phyloP scores from a whole-genome alignment of 2,113 vertebrate species.

The Microtus richardsoni region DNA sequence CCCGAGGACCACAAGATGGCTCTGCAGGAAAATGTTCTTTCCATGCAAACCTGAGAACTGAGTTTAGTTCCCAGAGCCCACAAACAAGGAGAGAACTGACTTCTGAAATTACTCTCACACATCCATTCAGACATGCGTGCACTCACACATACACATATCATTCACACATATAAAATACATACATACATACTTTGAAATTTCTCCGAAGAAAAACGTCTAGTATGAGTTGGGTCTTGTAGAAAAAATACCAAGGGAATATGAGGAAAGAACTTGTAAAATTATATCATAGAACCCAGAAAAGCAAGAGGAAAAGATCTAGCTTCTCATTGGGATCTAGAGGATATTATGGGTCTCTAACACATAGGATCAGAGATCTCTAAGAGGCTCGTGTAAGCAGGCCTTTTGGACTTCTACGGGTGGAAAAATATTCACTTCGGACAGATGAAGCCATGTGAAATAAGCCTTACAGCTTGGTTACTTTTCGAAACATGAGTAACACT shows the following conservation, averaged over 20 bases:
- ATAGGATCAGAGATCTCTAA: background rate
- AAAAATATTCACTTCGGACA: background rate
- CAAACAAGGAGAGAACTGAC: background rate
- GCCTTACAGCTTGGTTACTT: background rate
- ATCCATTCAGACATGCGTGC: background rate
- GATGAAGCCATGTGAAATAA: background rate
- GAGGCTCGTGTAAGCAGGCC: background rate
- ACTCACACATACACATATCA: background rate
- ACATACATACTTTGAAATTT: background rate
- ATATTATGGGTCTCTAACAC: background rate
- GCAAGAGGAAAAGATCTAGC: background rate
- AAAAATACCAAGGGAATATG: background rate
- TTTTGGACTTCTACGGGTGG: background rate
- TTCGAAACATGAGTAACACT: background rate
- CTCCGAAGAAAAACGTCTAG: background rate
- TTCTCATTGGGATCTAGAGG: background rate
- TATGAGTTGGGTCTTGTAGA: background rate
- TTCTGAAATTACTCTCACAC: background rate
- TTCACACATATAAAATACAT: background rate
- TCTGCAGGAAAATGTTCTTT: background rate
- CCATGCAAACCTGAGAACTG: background rate
- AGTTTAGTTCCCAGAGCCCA: background rate
- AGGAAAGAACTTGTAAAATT: background rate
- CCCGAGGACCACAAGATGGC: background rate
- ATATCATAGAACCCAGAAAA: background rate